Evolutionary conservation across 92 coral and sea anemone species (phyloP).

Genomic region (Heteractis magnifica): DNA sequence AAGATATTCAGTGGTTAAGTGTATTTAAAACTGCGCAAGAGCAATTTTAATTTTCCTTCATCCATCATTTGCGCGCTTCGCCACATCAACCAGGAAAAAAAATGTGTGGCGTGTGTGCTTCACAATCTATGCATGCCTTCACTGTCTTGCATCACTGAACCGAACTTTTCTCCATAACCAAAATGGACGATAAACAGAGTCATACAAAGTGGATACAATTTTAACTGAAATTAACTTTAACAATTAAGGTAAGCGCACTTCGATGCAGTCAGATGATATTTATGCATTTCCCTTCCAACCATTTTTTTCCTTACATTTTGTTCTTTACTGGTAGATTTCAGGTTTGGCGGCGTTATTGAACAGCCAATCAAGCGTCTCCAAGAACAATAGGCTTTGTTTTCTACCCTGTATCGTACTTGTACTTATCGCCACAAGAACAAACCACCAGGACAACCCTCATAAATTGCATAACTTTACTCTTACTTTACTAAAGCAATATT

Average conservation of each 20-base stretch:
- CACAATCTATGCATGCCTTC: slow-evolving; percentile 57
- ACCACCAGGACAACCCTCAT: slow-evolving; percentile 44
- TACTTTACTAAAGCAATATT: background rate
- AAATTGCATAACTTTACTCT: slow-evolving; percentile 30
- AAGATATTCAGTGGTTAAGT: background rate
- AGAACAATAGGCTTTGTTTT: slow-evolving; percentile 47
- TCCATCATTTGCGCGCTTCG: slow-evolving; percentile 22
- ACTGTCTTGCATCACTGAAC: slow-evolving; percentile 28
- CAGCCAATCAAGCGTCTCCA: slow-evolving; percentile 39
- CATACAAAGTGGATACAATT: background rate
- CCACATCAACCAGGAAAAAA: slow-evolving; percentile 54
- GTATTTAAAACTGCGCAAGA: background rate
- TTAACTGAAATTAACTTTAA: background rate
- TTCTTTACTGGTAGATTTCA: background rate
- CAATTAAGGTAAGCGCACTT: no score
- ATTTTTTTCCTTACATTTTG: background rate
- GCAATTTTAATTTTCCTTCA: background rate
- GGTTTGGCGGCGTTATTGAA: slow-evolving; percentile 14
- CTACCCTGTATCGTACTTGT: background rate
- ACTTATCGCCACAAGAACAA: slow-evolving; percentile 29
- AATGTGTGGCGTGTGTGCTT: slow-evolving; percentile 34
- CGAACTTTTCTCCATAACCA: slow-evolving; percentile 7
- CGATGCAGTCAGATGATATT: background rate
- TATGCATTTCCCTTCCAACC: background rate
- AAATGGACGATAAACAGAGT: background rate